Percentiles rank a stretch among this genome's conserved stretches.
These are phyloP conservation scores for Pteria penguin DNA, from an alignment of 2,888 invertebrate genomes.

Conservation along the genomic window DNA sequence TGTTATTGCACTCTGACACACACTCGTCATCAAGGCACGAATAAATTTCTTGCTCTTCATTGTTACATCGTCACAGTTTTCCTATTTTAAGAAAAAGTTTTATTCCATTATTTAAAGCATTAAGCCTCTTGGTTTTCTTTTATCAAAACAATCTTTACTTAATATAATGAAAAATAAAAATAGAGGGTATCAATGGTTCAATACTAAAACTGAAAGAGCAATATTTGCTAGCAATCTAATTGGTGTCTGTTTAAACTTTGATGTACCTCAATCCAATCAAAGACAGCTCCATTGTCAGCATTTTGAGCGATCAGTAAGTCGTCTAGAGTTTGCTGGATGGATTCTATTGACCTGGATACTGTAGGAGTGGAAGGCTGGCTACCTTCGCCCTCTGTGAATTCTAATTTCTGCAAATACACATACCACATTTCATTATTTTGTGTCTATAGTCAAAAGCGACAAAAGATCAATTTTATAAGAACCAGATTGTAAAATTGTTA, in stretches of 20 bases:
- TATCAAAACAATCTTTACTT: too few species aligned
- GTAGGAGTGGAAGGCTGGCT: slow-evolving; percentile 62
- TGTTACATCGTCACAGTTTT: slow-evolving; percentile 84
- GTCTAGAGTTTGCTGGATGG: slow-evolving; percentile 63
- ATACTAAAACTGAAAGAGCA: too few species aligned
- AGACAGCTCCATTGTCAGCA: slow-evolving; percentile 78
- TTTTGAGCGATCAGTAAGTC: slow-evolving; percentile 58
- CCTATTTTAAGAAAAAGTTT: slow-evolving; percentile 79
- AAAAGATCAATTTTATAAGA: too few species aligned
- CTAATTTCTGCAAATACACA: slow-evolving; percentile 66
- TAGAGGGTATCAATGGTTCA: too few species aligned
- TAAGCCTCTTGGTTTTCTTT: too few species aligned
- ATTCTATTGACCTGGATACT: slow-evolving; percentile 61
- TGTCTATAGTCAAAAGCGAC: too few species aligned
- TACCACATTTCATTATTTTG: too few species aligned
- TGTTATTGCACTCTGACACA: slow-evolving; percentile 85
- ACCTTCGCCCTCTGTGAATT: slow-evolving; percentile 69
- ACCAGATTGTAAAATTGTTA: too few species aligned
- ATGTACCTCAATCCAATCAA: slow-evolving; percentile 85
- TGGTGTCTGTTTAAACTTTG: neutral
- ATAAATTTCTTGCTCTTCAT: slow-evolving; percentile 86
- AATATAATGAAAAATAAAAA: too few species aligned
- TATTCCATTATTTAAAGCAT: neutral
- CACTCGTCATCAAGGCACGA: slow-evolving; percentile 87
- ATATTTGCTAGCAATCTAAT: too few species aligned